Conservation (phyloP, 1,140 invertebrate species). For the Dufourea novaeangliae region DNA sequence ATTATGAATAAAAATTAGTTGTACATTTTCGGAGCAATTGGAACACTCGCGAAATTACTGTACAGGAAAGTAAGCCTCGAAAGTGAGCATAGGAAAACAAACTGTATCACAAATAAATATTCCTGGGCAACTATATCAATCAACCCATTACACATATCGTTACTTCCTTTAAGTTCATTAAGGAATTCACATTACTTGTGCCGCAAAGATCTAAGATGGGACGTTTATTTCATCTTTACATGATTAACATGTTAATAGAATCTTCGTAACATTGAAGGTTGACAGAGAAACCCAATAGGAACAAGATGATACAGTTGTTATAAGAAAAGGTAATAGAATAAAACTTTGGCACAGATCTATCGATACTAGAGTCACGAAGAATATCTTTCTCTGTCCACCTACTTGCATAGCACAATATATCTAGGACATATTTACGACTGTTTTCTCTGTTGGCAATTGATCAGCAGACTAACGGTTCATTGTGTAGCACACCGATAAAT, state of each 20-base stretch:
- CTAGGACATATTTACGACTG: constrained; percentile 47
- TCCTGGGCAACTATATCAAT: too few relatives aligned
- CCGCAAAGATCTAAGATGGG: too few relatives aligned
- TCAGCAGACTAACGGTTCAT: constrained; percentile 45
- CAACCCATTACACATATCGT: too few relatives aligned
- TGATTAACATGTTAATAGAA: background rate
- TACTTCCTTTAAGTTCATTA: too few relatives aligned
- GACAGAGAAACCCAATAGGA: too few relatives aligned
- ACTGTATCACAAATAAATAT: too few relatives aligned
- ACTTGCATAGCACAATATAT: constrained; percentile 39
- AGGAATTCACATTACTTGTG: too few relatives aligned
- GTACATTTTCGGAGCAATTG: too few relatives aligned
- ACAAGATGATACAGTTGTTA: background rate
- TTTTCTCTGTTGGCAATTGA: constrained; percentile 49
- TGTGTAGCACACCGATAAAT: constrained; percentile 20
- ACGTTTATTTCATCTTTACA: background rate
- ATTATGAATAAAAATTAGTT: too few relatives aligned
- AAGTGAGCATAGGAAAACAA: too few relatives aligned
- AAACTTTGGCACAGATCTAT: constrained; percentile 21
- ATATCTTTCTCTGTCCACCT: constrained; percentile 51
- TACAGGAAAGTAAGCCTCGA: too few relatives aligned
- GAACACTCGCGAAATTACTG: too few relatives aligned
- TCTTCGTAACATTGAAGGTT: background rate
- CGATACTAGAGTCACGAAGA: constrained; percentile 32
- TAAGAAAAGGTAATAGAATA: background rate